Evolutionary conservation across 2,888 invertebrate species (phyloP).

Genomic region (Camptogramma bilineatum): DNA sequence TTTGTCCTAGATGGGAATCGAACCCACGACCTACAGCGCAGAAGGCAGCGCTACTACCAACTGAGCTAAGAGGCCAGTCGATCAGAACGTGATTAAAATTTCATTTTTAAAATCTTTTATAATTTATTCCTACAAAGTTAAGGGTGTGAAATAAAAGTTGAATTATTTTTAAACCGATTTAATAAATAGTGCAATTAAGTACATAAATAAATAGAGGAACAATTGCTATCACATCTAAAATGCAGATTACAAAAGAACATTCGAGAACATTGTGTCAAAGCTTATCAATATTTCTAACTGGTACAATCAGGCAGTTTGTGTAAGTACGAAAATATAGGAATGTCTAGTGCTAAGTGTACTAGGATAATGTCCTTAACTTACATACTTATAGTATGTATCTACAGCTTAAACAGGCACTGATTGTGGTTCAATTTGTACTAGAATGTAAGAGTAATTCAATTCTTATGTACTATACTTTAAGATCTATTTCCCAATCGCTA

Average conservation of each 20-base stretch:
- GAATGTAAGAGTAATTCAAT: too few relatives aligned
- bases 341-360: slow-evolving; percentile 22
- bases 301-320: too few relatives aligned
- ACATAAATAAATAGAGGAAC: slow-evolving; percentile 45
- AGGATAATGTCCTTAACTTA: slow-evolving; percentile 4
- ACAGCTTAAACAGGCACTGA: slow-evolving; percentile 4
- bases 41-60: too few relatives aligned
- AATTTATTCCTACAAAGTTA: too few relatives aligned
- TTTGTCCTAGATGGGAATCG: too few relatives aligned
- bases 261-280: slow-evolving; percentile 16
- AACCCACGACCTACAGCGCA: too few relatives aligned
- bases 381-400: neutral
- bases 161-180: slow-evolving; percentile 31
- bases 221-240: slow-evolving; percentile 50
- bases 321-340: slow-evolving; percentile 11
- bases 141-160: slow-evolving; percentile 13
- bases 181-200: slow-evolving; percentile 49
- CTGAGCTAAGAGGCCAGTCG: too few relatives aligned
- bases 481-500: neutral
- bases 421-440: slow-evolving; percentile 2
- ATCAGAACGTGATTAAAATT: too few relatives aligned
- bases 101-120: too few relatives aligned
- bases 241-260: slow-evolving; percentile 37
- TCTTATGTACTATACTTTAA: too few relatives aligned
- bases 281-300: neutral